phyloP scores from a whole-genome alignment of 2,113 vertebrate species.

The Dipodomys merriami region DNA sequence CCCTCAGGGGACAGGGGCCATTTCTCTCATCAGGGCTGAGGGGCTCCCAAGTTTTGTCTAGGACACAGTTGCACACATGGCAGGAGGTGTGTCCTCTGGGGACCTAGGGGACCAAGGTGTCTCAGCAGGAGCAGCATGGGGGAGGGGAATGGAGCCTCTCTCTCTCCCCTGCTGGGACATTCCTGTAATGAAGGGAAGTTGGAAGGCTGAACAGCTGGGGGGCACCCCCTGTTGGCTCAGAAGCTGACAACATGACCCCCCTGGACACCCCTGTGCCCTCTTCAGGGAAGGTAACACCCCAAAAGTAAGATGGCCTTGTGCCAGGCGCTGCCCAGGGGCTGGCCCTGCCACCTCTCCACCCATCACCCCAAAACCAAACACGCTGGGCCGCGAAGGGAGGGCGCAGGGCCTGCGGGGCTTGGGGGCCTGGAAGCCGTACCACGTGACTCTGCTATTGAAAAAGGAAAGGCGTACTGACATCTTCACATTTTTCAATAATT shows the following conservation, averaged over 20 bases:
- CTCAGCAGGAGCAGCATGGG: background rate
- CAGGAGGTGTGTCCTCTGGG: background rate
- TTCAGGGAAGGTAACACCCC: conserved; percentile 51
- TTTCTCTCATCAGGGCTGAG: background rate
- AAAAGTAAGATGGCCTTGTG: conserved; percentile 50
- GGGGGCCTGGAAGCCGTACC: conserved; percentile 23
- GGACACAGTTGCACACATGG: background rate
- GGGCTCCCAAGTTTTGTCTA: background rate
- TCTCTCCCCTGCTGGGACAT: background rate
- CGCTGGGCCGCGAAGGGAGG: background rate
- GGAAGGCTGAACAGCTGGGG: background rate
- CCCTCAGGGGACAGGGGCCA: background rate
- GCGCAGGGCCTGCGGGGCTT: background rate
- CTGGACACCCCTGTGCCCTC: conserved; percentile 31
- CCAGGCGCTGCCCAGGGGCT: background rate
- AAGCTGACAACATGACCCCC: background rate
- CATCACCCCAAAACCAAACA: conserved; percentile 67
- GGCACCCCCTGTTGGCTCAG: background rate
- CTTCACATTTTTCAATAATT: conserved; percentile 84
- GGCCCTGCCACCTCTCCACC: conserved; percentile 66
- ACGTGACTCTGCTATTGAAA: conserved; percentile 65
- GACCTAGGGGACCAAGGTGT: fast-evolving
- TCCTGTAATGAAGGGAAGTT: background rate
- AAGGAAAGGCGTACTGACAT: conserved; percentile 35
- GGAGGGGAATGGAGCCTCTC: no score